Evolutionary conservation across 1,140 invertebrate species (phyloP), one percentile per base, ranked within the genome.

Genomic region (Centruroides vittatus): DNA sequence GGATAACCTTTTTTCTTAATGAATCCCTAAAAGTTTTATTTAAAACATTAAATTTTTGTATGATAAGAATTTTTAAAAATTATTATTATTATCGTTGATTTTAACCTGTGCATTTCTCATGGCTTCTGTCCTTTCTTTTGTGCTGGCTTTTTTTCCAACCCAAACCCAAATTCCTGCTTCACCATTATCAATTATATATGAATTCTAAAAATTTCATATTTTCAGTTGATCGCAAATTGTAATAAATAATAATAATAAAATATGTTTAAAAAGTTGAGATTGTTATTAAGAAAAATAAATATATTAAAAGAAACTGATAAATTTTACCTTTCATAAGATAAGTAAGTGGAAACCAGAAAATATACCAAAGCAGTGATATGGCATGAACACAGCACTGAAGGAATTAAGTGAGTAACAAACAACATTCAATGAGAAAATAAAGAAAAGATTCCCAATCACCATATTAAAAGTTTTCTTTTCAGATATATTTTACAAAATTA

Each of bases 161-260:
- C 93, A 97, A 3, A 91, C 84, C 90, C 92, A 96, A 60, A 95
- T 83, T 1, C 89, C 90, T 46, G 67, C 63, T 8, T 77, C 76
- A n/a, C 86, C 86, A 67, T 88, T 87, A 71, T 95, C 91, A 46
- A 96, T 75, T 60, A 96, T 84, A 73, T 85, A 96, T 0, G 88
- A 86, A 66, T 87, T 84, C 84, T 88, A 71, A 51, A 36, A 34
- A 7, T 36, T 34, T 6, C 7, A 53, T 53, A 36, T 53, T 36
- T 23, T 23, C 23, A 23, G 23, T 23, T 23, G 23, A 23, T 23
- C 23, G 2, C 23, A 23, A 23, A 2, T 23, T 23, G 23, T 23
- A 23, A 23, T 23, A 23, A 23, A 23, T 23, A 23, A 23, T 23
- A 23, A 23, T 23, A 23, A 23, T 23, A 23, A 23, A 41, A 41